Evolutionary conservation across 2,797 vertebrate genomes (phyloP), one percentile per base, ranked within the genome.

Genomic region (Typhlichthys subterraneus): DNA sequence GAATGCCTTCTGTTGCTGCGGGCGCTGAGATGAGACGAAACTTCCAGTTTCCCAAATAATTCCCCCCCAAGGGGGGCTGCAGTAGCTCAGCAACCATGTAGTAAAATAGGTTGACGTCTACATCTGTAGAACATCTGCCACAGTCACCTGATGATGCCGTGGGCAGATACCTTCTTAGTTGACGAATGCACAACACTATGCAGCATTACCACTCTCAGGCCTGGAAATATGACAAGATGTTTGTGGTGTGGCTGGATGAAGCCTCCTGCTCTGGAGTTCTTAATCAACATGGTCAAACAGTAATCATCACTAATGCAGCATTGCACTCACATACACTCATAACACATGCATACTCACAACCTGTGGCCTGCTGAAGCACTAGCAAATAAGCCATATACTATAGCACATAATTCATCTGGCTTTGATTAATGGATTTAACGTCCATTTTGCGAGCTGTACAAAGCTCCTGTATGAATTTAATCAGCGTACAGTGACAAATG

Each of bases 401-500:
- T 61, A 81, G 80, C 75, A 80, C 79, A 84, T 75, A 87, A 88
- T 87, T 85, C 82, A 88, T 87, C 85, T 81, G 78, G 68, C 75
- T 88, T 83, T 88, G 85, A 88, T 88, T 80, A 90, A 90, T 89
- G 82, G 79, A 85, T 90, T 86, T 61, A 80, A 76, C 85, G 85
- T 89, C 77, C 87, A 89, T 87, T 88, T 86, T 77, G 81, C 82
- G 80, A 81, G 56, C 77, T 75, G 74, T 84, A 91, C 85, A 89
- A 87, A 77, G 84, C 31, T 81, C 70, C 76, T 81, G 86, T 89
- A 91, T 89, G 87, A 89, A 88, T 91, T 87, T 91, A 87, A 90
- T 90, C 85, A 90, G 90, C 75, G 79, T 85, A 89, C 91, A 86
- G 91, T 92, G 89, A 93, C 87, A 92, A 91, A 92, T 93, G 90